Evolutionary conservation across 2,888 invertebrate genomes (phyloP), one percentile per base, ranked within the genome.

Genomic region (Diaprepes abbreviatus): DNA sequence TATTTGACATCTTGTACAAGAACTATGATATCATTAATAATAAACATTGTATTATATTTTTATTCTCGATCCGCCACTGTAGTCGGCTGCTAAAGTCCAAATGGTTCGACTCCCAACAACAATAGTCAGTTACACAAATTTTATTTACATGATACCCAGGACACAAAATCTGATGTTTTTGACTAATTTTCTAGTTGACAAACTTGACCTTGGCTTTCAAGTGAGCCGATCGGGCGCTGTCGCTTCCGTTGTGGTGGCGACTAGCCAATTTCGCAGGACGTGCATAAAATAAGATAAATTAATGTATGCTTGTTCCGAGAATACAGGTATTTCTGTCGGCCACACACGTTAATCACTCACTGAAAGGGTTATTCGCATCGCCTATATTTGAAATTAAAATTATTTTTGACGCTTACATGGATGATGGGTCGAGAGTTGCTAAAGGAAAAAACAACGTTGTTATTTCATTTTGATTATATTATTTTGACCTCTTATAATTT

Each of bases 191-290:
- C 63, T 67, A 71, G 67, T 73, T 74, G 64, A 65, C 66, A 71
- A 74, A 75, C 71, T 60, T 70, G 66, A 73, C 74, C 74, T 73
- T 75, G 69, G 67, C 59, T 72, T 72, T 75, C 71, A 74, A 72
- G 72, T 72, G 48, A 68, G 71, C 62, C 58, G 48, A 67, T 67
- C 62, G 66, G 62, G 40, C 60, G 14, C 28, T 45, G 66, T 66
- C 57, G 63, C 68, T 68, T 68, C 72, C 72, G 69, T 55, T 72
- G 65, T 60, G 57, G 54, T 70, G 72, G 72, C 72, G 69, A 50
- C 55, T 14, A 28, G 70, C 72, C 72, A 72, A 72, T 70, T 72
- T 57, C 58, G 59, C 16, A 12, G 28, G 66, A 71, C 70, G 66
- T 48, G 71, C 60, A 69, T 68, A 71, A 71, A 68, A 66, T 57